Evolutionary conservation across 2,113 vertebrate genomes (phyloP), one percentile per base, ranked within the genome.

Genomic region (Petrocephalus microphthalmus): DNA sequence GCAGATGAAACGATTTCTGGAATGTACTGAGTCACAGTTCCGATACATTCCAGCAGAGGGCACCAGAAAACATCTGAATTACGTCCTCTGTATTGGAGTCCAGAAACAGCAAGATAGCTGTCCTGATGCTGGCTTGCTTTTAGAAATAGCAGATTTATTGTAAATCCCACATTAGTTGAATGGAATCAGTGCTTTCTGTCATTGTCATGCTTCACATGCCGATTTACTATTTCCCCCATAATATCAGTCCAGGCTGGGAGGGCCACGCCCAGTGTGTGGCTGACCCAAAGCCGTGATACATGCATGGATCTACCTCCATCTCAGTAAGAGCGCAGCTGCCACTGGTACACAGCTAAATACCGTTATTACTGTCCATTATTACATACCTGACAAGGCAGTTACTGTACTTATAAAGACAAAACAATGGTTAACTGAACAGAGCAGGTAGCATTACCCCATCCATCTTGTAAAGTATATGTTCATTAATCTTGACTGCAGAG

Each of bases 391-490:
- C 25, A 8, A 54, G 52, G 37, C 13, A 52, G 13, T 85, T 15
- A 52, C 52, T 20, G 13, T 56, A 85, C 33, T 20, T 54, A 85
- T 52, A 19, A 56, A 33, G 17, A 22, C 5, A 45, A 54, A 81
- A 78, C 47, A 78, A 20, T 81, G n/a, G 71, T 56, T 89, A 88
- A 33, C 81, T 17, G 37, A 71, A 54, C 17, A 64, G 52, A 88
- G 87, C 29, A 89, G 87, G 6, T 90, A 89, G 88, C 49, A 89
- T 93, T 92, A 92, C 91, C 90, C 92, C 88, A 88, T 92, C 91
- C 91, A 92, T 91, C 92, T 91, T 54, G 87, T 91, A 93, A 94
- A 94, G 92, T 92, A 87, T 93, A 88, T 87, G 88, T 20, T 90
- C 93, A 91, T 92, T 94, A 92, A 92, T 93, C 91, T 89, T 88